Evolutionary conservation across 1,140 invertebrate genomes (phyloP).

Genomic region (Teleogryllus occipitalis): DNA sequence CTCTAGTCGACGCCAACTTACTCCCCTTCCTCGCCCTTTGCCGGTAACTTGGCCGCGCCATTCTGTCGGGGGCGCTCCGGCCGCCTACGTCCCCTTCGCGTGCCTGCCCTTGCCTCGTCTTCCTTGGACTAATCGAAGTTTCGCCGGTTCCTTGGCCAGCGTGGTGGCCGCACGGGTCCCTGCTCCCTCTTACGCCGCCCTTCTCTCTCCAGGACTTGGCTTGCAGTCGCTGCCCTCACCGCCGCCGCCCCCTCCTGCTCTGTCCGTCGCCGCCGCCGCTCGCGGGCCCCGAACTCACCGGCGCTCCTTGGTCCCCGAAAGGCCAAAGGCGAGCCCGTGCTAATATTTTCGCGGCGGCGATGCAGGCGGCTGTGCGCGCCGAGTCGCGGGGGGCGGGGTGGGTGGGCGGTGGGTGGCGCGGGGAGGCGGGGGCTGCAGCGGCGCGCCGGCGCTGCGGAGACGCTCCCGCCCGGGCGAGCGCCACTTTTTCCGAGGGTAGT

Average conservation of each 20-base stretch:
- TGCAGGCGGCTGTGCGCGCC: too few species aligned
- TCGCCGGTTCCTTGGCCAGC: not conserved
- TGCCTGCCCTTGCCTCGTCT: not conserved
- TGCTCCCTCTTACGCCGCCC: not conserved
- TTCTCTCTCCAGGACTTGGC: not conserved
- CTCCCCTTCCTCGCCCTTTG: not conserved
- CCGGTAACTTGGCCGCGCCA: not conserved
- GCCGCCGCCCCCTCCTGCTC: not conserved
- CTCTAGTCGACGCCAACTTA: not conserved
- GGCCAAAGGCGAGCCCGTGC: not conserved
- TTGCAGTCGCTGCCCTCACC: not conserved
- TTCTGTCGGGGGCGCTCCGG: not conserved
- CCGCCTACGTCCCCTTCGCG: not conserved
- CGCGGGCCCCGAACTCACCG: too few species aligned
- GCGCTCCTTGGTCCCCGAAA: not conserved
- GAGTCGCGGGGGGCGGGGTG: too few species aligned
- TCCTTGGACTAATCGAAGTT: not conserved
- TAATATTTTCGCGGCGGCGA: not conserved
- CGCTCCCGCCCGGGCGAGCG: not conserved
- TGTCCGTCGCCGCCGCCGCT: not conserved
- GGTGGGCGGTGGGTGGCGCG: too few species aligned
- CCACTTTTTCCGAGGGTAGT: not conserved
- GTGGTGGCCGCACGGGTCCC: not conserved
- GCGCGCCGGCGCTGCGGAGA: too few species aligned
- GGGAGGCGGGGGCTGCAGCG: too few species aligned